Evolutionary conservation across 2,888 invertebrate species (phyloP), one percentile per base, ranked within the genome.

Genomic region (Eilema caniola): DNA sequence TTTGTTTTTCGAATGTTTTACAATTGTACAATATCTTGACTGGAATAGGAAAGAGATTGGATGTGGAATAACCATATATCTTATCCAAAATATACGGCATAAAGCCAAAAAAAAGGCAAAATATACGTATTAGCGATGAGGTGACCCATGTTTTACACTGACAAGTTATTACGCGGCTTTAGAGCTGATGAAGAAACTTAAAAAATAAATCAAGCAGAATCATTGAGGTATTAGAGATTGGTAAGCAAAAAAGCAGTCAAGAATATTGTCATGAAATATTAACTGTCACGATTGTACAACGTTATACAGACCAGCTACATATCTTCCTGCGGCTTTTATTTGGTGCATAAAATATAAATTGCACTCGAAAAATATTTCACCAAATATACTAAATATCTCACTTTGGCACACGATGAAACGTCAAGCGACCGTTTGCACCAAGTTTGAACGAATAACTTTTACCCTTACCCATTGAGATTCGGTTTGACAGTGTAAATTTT

Each of bases 341-440:
- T 25, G 41, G 3, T 64, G 23, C 57, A 23, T 70, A 62, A 69
- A 63, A 60, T 62, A 16, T 28, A 60, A 25, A 62, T 23, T n/a
- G n/a, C 11, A 16, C 53, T 53, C 23, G n/a, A 65, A 61, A 70
- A 75, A 75, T 31, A 31, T 62, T 62, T 65, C 57, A 61, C 62
- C 28, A 61, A 56, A 63, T 68, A n/a, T n/a, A n/a, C n/a, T n/a
- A 70, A 60, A 73, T 71, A 70, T 66, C 14, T 72, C 57, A 66
- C 65, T 71, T 72, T 78, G 71, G 67, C 71, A 75, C 62, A 56
- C 72, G 68, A 53, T 75, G 53, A 70, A 67, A 78, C 59, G 61
- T 69, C 61, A 70, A 66, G 23, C 28, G 47, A 47, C 20, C 28
- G 25, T 47, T 47, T 63, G 16, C 10, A 25, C 28, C 53, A 53